These are phyloP conservation scores for Lamellibrachia columna DNA, from an alignment of 2,888 invertebrate genomes.

Conservation along the genomic window DNA sequence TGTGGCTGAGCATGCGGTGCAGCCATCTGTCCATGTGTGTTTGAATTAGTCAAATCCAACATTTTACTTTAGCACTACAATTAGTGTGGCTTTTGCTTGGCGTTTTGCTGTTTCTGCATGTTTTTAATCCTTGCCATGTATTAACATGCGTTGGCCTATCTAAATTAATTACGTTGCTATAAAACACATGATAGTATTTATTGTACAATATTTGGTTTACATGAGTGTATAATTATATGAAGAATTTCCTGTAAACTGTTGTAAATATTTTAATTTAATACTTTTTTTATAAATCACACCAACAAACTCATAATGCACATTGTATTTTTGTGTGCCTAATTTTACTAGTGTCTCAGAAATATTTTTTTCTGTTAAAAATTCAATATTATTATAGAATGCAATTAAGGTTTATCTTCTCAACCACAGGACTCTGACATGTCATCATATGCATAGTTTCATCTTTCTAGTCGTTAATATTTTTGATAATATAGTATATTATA, in stretches of 20 bases:
- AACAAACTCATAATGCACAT: background rate
- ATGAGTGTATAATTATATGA: background rate
- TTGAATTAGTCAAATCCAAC: background rate
- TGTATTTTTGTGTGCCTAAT: too few species aligned
- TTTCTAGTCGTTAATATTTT: conserved; percentile 18
- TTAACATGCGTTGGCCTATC: background rate
- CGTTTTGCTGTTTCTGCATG: conserved; percentile 22
- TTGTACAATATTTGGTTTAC: conserved; percentile 17
- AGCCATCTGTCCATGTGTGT: conserved; percentile 17
- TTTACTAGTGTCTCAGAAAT: too few species aligned
- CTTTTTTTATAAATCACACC: conserved; percentile 7
- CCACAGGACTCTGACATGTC: background rate
- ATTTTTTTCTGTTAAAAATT: background rate
- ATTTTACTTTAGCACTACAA: background rate
- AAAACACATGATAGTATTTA: background rate
- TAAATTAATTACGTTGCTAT: background rate
- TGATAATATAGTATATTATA: conserved; percentile 18
- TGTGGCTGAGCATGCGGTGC: conserved; percentile 24
- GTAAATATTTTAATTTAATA: conserved; percentile 21
- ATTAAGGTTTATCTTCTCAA: background rate
- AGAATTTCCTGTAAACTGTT: conserved; percentile 8
- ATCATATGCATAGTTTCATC: background rate
- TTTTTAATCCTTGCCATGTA: background rate
- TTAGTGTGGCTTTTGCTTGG: conserved; percentile 23
- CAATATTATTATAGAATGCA: conserved; percentile 18